Evolutionary conservation across 2,113 vertebrate genomes (phyloP).

Genomic region (Cyprinodon brontotheroides): DNA sequence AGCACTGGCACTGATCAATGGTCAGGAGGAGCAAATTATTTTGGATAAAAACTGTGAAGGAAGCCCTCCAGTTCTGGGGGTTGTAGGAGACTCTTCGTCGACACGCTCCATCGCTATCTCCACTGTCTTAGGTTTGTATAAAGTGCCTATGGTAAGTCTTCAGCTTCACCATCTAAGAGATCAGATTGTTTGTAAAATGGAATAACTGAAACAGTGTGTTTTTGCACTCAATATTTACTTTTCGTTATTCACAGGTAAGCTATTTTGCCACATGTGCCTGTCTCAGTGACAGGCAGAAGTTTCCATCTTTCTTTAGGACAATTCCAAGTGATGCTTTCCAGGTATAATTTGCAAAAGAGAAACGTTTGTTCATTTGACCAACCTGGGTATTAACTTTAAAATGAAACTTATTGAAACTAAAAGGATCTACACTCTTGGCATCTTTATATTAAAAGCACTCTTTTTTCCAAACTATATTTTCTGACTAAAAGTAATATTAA

Average conservation of each 20-base stretch:
- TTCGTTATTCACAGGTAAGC: conserved; percentile 19
- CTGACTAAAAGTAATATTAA: background rate
- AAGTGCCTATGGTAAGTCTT: conserved; percentile 66
- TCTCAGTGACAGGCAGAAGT: conserved; percentile 34
- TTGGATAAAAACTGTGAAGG: conserved; percentile 51
- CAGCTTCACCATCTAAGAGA: background rate
- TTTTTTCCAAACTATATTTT: background rate
- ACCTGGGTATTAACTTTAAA: background rate
- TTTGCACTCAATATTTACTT: background rate
- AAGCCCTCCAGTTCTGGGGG: conserved; percentile 61
- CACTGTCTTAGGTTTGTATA: conserved; percentile 64
- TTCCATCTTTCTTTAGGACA: conserved; percentile 42
- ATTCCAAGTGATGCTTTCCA: conserved; percentile 33
- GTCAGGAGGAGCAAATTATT: conserved; percentile 41
- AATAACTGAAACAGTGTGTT: background rate
- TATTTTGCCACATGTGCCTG: conserved; percentile 41
- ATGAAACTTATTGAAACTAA: too few species aligned
- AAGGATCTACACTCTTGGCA: background rate
- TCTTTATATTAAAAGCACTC: background rate
- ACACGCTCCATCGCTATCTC: conserved; percentile 70
- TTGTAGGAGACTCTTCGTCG: conserved; percentile 70
- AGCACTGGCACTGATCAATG: conserved; percentile 57
- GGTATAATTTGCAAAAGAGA: conserved; percentile 48
- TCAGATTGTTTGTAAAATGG: background rate
- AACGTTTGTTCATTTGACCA: conserved; percentile 28